phyloP scores from a whole-genome alignment of 1,140 invertebrate species.

The Lepidostoma basale region DNA sequence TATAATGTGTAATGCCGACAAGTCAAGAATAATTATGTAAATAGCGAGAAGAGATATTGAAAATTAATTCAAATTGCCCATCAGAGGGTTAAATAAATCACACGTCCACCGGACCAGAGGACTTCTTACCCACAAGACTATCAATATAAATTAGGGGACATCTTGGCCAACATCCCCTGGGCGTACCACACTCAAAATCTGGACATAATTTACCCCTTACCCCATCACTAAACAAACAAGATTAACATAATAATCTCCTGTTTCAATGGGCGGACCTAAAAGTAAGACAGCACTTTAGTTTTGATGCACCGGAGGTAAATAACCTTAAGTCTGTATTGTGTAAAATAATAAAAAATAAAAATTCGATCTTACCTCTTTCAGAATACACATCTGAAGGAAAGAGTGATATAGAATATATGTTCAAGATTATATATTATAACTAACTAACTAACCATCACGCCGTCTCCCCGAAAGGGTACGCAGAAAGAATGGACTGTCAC shows the following conservation, averaged over 20 bases:
- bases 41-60: background rate
- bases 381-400: too few relatives aligned
- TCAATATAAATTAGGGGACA: conserved; percentile 20
- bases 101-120: conserved; percentile 1
- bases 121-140: conserved; percentile 4
- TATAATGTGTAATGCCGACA: too few relatives aligned
- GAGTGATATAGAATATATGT: too few relatives aligned
- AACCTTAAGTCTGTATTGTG: too few relatives aligned
- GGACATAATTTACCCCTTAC: conserved; percentile 20
- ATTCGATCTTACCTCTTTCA: too few relatives aligned
- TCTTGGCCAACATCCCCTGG: conserved; percentile 13
- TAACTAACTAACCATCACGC: too few relatives aligned
- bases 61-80: conserved; percentile 12
- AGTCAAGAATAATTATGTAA: too few relatives aligned
- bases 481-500: too few relatives aligned
- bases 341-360: too few relatives aligned
- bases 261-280: conserved; percentile 28
- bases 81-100: conserved; percentile 17
- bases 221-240: conserved; percentile 35
- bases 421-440: too few relatives aligned
- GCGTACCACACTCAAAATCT: background rate
- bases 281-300: conserved; percentile 27
- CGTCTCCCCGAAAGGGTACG: too few relatives aligned
- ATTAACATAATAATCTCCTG: conserved; percentile 42
- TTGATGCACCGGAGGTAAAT: conserved; percentile 18